A percentile compares a stretch with the other conserved stretches of the same genome.
Conservation (phyloP, 2,888 invertebrate species). For the Dorcus hopei region DNA sequence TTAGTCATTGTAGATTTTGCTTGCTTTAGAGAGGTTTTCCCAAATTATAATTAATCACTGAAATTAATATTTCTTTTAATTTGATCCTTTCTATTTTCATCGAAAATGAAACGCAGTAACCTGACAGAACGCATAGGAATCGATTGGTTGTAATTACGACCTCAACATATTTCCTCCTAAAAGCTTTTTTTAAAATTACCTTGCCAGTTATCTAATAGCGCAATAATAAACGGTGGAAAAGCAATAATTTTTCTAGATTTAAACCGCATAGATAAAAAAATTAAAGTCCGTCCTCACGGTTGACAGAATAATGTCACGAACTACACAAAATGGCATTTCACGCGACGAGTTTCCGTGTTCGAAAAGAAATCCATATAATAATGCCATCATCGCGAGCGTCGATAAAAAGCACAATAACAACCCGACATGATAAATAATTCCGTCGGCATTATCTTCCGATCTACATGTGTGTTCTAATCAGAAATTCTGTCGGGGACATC, state of each 20-base stretch:
- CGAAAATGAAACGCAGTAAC: no score
- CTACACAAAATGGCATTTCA: constrained; percentile 5
- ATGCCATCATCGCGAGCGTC: constrained; percentile 11
- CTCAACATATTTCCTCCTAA: neutral
- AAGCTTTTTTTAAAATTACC: no score
- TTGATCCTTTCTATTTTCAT: no score
- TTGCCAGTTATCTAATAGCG: no score
- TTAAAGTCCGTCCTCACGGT: neutral
- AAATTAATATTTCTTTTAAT: no score
- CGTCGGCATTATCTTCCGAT: constrained; percentile 35
- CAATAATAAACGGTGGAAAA: no score
- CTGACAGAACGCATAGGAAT: no score
- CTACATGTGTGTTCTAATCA: constrained; percentile 43
- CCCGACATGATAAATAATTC: constrained; percentile 30
- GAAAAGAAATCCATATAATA: constrained; percentile 12
- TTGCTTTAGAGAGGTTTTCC: no score
- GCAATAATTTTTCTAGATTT: neutral
- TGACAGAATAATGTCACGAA: constrained; percentile 4
- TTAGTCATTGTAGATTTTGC: no score
- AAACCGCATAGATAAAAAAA: neutral
- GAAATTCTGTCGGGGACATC: constrained; percentile 36
- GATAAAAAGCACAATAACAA: constrained; percentile 14
- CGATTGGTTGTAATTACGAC: neutral
- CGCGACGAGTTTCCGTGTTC: constrained; percentile 16
- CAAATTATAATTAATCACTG: no score